Base-by-base conservation (phyloP, 2,888 invertebrate species). In the Pardosa pseudoannulata region DNA sequence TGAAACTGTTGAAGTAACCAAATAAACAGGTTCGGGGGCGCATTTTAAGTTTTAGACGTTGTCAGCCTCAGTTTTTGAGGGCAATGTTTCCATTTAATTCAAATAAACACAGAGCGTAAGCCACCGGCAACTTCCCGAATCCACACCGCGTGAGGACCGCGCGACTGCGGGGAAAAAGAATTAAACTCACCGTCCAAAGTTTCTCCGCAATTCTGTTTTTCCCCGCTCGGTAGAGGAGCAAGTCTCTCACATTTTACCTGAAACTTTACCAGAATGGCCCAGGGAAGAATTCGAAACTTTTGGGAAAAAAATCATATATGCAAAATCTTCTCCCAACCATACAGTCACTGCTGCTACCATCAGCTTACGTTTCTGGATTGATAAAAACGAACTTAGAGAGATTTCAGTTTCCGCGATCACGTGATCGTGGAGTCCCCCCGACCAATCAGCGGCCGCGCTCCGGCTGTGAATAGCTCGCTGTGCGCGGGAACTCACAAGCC, bases 301-400 rank as follows among this genome's bases (percentile, higher is more conserved):
- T 56, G 1, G 5, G 6, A 19, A 23, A 56, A 56, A 56, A 46
- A 6, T 11, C n/a, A 56, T 23, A 56, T 23, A 23, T 46, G 2
- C 23, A 56, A 23, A 56, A 56, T 56, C 56, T 56, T 46, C 19
- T 56, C 56, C 56, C 56, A 23, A 56, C 16, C 56, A 56, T 56
- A 23, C 56, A 9, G 27, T 50, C 46, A 39, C 71, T 68, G 19
- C 62, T 67, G 39, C 65, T 46, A 28, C 56, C 74, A 72, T 67
- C 76, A 46, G 19, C 65, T 56, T 56, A 78, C 83, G 83, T 87
- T 81, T 86, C 87, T 87, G 85, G 78, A 87, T 88, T 88, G 85
- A 72, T 73, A 73, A 67, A 56, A 78, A 74, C 85, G 73, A 86
- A 86, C 73, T 86, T 79, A 73, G 79, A 70, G 56, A 36, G 74